Percentiles rank a stretch among this genome's conserved stretches.
Conservation (phyloP, 2,113 vertebrate species). For the Cynopterus brachyotis region DNA sequence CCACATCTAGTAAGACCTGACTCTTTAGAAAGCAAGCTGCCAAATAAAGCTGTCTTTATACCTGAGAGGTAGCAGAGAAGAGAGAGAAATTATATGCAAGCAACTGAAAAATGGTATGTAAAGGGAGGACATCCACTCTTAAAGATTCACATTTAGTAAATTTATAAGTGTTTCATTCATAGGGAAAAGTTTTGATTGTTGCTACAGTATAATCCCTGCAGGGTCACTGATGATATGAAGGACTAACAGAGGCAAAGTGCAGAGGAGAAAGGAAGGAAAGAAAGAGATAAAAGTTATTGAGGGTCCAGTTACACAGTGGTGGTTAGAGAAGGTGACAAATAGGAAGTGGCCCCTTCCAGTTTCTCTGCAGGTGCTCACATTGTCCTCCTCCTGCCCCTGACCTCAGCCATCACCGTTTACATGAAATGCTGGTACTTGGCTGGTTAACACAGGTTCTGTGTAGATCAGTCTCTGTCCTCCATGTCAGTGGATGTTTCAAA, state of each 20-base stretch:
- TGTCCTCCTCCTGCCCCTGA: not conserved
- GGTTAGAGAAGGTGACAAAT: not conserved
- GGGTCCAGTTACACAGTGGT: not conserved
- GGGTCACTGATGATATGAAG: not conserved
- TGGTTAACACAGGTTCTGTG: not conserved
- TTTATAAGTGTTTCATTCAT: not conserved
- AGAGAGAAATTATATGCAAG: not conserved
- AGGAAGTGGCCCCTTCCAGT: not conserved
- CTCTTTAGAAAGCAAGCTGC: not conserved
- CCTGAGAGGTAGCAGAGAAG: not conserved
- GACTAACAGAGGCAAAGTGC: not conserved
- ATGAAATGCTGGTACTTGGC: not conserved
- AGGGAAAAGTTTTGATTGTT: not conserved
- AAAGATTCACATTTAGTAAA: not conserved
- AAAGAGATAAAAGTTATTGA: not conserved
- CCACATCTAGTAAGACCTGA: not conserved
- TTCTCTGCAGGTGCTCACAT: accelerated
- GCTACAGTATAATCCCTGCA: not conserved
- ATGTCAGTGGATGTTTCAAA: not conserved
- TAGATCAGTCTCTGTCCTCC: not conserved
- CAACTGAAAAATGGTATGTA: not conserved
- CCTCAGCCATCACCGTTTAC: too few species aligned
- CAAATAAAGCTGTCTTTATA: not conserved
- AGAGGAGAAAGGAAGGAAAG: not conserved
- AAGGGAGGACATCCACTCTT: not conserved